Base-by-base conservation (phyloP, 2,113 vertebrate species). In the Guaruba guarouba region DNA sequence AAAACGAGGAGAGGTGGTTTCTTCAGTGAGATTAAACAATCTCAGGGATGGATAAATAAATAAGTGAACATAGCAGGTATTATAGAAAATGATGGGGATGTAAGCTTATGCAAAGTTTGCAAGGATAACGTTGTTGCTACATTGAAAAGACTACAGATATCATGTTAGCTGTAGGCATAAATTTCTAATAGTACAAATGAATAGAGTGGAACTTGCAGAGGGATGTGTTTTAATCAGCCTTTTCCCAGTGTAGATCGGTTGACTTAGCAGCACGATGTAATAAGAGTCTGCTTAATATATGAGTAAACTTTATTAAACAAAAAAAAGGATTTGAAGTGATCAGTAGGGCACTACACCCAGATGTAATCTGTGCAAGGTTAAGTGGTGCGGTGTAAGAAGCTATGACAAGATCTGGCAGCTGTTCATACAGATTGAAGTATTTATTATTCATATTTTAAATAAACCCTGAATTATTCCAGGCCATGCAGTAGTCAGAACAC, bases 391-490 rank as follows among this genome's bases (percentile, higher is more conserved):
- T 24, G 12, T 69, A 41, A 59, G 88, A 92, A 31, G 49, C 49
- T 31, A 18, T 68, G 52, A 25, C 69, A 84, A 25, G 20, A 48
- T 93, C 39, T 31, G 11, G 4, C 78, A 43, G 35, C 52, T 89
- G 13, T 71, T 93, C 62, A 51, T 84, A 35, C 25, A 81, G 64
- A 86, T 63, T 54, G 33, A 86, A 90, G 14, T 86, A 93, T 88
- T 92, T 84, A 84, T 86, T 90, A 75, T 55, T 94, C 23, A 29
- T 78, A 39, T 92, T 88, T 90, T 78, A 14, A 67, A 29, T 88
- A 91, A 92, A 94, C 41, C 12, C 28, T 64, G 55, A 83, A 68
- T 89, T 89, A 82, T 69, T 87, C 5, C 39, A 41, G 37, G 10
- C 41, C 70, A 29, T 33, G 29, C 62, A 66, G 35, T 43, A 85